Evolutionary conservation across 2,888 invertebrate species (phyloP).

Genomic region (Lithodes maja): DNA sequence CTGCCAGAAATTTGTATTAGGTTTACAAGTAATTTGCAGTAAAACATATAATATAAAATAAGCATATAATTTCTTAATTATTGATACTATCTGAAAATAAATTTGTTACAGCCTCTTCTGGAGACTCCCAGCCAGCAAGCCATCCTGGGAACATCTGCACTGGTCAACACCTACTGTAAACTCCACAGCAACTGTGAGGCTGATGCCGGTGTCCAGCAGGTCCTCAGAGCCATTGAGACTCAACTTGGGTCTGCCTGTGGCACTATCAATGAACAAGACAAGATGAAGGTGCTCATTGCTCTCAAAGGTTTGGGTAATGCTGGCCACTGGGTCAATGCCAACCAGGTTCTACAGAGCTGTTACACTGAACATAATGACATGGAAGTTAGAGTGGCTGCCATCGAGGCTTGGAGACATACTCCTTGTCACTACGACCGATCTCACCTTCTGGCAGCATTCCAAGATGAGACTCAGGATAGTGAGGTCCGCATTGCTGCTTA

Average conservation of each 20-base stretch:
- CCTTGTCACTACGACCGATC: constrained; percentile 76
- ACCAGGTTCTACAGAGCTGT: constrained; percentile 80
- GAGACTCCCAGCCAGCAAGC: constrained; percentile 78
- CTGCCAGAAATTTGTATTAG: no score
- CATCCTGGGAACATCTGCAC: constrained; percentile 81
- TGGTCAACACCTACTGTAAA: constrained; percentile 83
- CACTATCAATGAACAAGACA: constrained; percentile 66
- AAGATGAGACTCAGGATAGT: constrained; percentile 80
- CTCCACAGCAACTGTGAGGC: constrained; percentile 75
- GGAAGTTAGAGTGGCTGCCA: constrained; percentile 85
- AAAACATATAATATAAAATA: background rate
- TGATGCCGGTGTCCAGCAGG: constrained; percentile 73
- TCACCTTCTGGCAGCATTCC: constrained; percentile 53
- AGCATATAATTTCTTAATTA: background rate
- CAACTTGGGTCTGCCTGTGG: constrained; percentile 73
- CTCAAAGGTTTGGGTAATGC: constrained; percentile 93
- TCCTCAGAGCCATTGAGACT: constrained; percentile 73
- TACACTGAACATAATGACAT: constrained; percentile 82
- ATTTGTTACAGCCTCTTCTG: constrained; percentile 74
- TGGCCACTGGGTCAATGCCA: constrained; percentile 81
- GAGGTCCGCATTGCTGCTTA: constrained; percentile 92
- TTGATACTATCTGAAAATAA: background rate
- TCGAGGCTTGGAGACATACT: constrained; percentile 81
- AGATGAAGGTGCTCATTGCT: constrained; percentile 80
- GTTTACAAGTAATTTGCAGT: no score